Evolutionary conservation across 2,888 invertebrate genomes (phyloP), one percentile per base, ranked within the genome.

Genomic region (Leucania comma): DNA sequence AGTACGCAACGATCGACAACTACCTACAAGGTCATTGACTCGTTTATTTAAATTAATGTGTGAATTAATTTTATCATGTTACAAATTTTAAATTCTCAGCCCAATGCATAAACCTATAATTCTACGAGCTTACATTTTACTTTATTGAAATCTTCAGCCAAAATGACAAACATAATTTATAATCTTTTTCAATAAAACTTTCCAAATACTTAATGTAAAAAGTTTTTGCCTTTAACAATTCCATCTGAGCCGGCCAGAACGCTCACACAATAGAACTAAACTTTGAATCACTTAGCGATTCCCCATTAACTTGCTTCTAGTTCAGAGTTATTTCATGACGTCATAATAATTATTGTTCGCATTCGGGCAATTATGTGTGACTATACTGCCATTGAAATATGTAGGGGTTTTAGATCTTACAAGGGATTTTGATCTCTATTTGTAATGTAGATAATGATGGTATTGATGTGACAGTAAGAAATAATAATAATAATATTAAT

Each of bases 201-300:
- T 64, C 17, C 6, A 64, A 54, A 38, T 63, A n/a, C n/a, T n/a
- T n/a, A 48, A 54, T 48, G 54, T 61, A 29, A 35, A 53, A 73
- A 68, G 17, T n/a, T 48, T 46, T 12, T 62, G 22, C 48, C 8
- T 20, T 1, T 22, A 51, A 68, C 29, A 46, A 68, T 63, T 69
- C 58, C 69, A 22, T 84, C 69, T 72, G 77, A 82, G 61, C 51
- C 22, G 53, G 22, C 72, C 66, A 26, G 20, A 60, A 64, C 38
- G 17, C 56, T 57, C 10, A 26, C 60, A 83, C 75, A 85, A 85
- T 83, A 51, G 83, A 72, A 71, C 61, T 75, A 83, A 84, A 85
- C 85, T 84, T 84, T 66, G 84, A 81, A 84, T 85, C 81, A 81
- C 83, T 83, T 85, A 85, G 81, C 83, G 56, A 76, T 82, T 77